Percentiles rank a stretch among this genome's conserved stretches.
These are phyloP conservation scores for Micromussa lordhowensis DNA, from an alignment of 92 coral and sea anemone genomes.

Conservation along the genomic window DNA sequence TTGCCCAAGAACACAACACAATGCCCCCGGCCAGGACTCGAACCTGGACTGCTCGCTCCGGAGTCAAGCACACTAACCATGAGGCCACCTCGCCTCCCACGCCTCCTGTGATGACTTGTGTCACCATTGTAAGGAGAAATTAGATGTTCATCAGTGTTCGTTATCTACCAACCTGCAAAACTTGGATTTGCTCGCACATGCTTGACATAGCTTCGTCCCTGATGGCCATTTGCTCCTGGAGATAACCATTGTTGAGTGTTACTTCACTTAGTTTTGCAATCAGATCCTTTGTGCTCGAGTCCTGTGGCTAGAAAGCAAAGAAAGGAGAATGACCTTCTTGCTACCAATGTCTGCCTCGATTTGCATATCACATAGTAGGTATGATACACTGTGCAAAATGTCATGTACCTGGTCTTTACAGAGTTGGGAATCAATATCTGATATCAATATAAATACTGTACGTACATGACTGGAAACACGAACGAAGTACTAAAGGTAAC, in stretches of 20 bases:
- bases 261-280: constrained; percentile 97
- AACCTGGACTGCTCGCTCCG: too few relatives aligned
- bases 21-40: too few relatives aligned
- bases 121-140: not conserved
- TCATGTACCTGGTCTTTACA: not conserved
- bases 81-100: too few relatives aligned
- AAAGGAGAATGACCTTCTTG: not conserved
- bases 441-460: not conserved
- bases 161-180: constrained; percentile 69
- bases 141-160: not conserved
- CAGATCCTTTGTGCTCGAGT: constrained; percentile 87
- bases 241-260: constrained; percentile 92
- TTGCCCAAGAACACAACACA: too few relatives aligned
- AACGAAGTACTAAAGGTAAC: too few relatives aligned
- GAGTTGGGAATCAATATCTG: too few relatives aligned
- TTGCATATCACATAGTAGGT: not conserved
- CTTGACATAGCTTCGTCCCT: constrained; percentile 82
- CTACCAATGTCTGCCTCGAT: not conserved
- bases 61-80: too few relatives aligned
- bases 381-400: not conserved
- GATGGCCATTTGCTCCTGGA: constrained; percentile 95
- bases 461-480: too few relatives aligned
- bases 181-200: constrained; percentile 74
- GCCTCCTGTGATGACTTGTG: not conserved
- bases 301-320: constrained; percentile 71